Evolutionary conservation across 2,888 invertebrate species (phyloP).

Genomic region (Drosophila siamana): DNA sequence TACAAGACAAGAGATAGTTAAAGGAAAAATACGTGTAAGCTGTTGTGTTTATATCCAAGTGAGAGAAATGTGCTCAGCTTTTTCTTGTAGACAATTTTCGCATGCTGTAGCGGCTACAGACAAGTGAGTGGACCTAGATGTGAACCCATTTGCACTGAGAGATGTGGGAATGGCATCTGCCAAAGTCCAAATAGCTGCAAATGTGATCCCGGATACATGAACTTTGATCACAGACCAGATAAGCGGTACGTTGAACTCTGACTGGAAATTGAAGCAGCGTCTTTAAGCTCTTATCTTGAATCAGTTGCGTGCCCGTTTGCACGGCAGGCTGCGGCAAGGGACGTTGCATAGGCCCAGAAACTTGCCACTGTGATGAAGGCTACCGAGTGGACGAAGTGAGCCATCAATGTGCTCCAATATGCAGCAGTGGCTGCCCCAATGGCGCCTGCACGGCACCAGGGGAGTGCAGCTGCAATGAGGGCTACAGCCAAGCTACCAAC

Average conservation of each 20-base stretch:
- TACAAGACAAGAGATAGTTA: rapidly evolving
- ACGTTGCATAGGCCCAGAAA: conserved; percentile 3
- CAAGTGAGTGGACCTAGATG: background rate
- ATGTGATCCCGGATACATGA: conserved; percentile 14
- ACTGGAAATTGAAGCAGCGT: background rate
- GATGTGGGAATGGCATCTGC: conserved; percentile 18
- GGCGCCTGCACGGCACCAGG: conserved; percentile 17
- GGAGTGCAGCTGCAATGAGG: conserved; percentile 9
- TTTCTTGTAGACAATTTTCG: too few relatives aligned
- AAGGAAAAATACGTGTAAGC: background rate
- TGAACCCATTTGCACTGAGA: background rate
- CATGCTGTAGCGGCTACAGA: too few relatives aligned
- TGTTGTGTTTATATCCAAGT: background rate
- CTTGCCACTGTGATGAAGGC: conserved; percentile 17
- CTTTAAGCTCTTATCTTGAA: background rate
- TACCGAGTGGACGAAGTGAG: background rate
- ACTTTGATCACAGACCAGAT: background rate
- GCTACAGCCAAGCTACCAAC: background rate
- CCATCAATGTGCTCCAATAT: background rate
- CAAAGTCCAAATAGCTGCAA: background rate
- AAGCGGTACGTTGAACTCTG: background rate
- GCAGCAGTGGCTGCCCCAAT: conserved; percentile 14
- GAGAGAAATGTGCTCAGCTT: too few relatives aligned
- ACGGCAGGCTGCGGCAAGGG: conserved; percentile 7
- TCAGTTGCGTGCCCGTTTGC: conserved; percentile 33